Percentiles rank a stretch among this genome's conserved stretches.
These are phyloP conservation scores for Ophion obscuratus DNA, from an alignment of 2,888 invertebrate genomes.

Conservation along the genomic window DNA sequence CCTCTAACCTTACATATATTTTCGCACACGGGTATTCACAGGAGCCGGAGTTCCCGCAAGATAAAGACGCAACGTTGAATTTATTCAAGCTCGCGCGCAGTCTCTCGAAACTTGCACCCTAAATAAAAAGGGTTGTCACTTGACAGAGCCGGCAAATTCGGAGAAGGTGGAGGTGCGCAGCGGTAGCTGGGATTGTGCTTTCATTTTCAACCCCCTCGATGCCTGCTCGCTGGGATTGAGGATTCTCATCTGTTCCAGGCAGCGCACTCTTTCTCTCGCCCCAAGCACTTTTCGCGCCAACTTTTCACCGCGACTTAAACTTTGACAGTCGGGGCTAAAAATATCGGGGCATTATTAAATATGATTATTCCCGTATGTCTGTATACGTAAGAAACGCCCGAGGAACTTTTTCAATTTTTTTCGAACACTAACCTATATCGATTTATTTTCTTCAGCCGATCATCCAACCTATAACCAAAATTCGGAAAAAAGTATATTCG, in stretches of 20 bases:
- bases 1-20: slow-evolving; percentile 2
- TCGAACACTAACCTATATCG: background rate
- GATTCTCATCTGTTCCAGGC: slow-evolving; percentile 45
- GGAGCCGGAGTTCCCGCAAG: slow-evolving; percentile 43
- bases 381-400: background rate
- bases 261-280: slow-evolving; percentile 58
- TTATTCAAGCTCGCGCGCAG: slow-evolving; percentile 76
- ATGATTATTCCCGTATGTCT: slow-evolving; percentile 71
- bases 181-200: slow-evolving; percentile 54
- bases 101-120: slow-evolving; percentile 78
- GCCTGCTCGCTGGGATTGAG: slow-evolving; percentile 44
- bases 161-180: slow-evolving; percentile 15
- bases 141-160: slow-evolving; percentile 60
- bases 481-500: background rate
- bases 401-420: background rate
- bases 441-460: background rate
- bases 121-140: slow-evolving; percentile 84
- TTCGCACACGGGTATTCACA: background rate
- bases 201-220: slow-evolving; percentile 53
- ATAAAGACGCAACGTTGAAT: slow-evolving; percentile 80
- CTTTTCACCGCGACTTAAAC: slow-evolving; percentile 73
- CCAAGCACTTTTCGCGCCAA: slow-evolving; percentile 73
- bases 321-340: slow-evolving; percentile 79
- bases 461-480: background rate
- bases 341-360: slow-evolving; percentile 83